Evolutionary conservation across 2,888 invertebrate genomes (phyloP).

Genomic region (Pseudococcus jackbeardsleyi): DNA sequence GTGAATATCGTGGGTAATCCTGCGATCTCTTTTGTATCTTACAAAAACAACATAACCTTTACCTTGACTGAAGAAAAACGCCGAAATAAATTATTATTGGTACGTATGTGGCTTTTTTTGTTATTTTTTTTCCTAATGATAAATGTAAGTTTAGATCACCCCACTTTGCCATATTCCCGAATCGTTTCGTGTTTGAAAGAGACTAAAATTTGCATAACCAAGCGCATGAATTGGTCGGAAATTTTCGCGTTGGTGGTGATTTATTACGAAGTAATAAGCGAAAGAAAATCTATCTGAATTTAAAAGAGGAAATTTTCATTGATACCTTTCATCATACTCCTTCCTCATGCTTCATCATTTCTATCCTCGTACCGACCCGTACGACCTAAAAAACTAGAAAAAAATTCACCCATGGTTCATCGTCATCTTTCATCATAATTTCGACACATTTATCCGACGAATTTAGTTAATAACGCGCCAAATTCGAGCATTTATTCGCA

Average conservation of each 20-base stretch:
- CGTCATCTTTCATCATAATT: conserved; percentile 12
- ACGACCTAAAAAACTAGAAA: neutral
- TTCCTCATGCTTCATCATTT: neutral
- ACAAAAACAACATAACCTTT: conserved; percentile 53
- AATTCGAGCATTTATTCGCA: conserved; percentile 38
- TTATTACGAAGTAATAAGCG: neutral
- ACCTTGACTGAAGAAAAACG: conserved; percentile 40
- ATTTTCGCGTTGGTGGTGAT: neutral
- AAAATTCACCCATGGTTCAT: neutral
- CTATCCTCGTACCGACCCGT: neutral
- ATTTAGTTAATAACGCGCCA: conserved; percentile 49
- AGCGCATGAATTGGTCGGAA: neutral
- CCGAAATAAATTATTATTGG: conserved; percentile 48
- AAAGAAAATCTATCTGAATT: neutral
- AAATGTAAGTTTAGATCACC: neutral
- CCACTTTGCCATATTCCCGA: neutral
- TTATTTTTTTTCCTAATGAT: neutral
- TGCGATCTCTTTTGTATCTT: conserved; percentile 3
- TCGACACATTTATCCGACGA: neutral
- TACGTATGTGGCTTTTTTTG: neutral
- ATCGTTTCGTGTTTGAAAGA: neutral
- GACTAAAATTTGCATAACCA: neutral
- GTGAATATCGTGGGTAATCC: neutral
- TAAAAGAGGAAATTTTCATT: neutral
- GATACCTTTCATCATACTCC: neutral